These are phyloP conservation scores for Spinibarbus caldwelli DNA, from an alignment of 2,797 vertebrate genomes.

Conservation along the genomic window DNA sequence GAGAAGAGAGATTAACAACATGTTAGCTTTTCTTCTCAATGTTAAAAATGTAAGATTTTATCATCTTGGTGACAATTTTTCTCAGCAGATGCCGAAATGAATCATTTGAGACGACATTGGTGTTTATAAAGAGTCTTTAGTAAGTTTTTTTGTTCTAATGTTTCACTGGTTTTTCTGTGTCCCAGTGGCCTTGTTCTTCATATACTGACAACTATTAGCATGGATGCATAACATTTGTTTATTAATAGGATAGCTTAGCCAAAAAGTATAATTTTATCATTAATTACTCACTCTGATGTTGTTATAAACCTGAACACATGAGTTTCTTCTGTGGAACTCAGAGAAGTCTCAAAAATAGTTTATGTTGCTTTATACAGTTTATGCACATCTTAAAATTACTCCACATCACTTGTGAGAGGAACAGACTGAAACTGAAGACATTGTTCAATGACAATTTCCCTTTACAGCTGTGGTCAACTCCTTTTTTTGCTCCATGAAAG, in stretches of 20 bases:
- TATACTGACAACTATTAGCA: conserved; percentile 6
- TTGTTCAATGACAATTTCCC: not conserved
- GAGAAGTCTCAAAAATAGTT: not conserved
- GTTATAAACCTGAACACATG: not conserved
- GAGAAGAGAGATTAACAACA: not conserved
- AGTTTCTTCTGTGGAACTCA: not conserved
- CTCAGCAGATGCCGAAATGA: not conserved
- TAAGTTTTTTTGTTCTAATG: not conserved
- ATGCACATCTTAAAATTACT: not conserved
- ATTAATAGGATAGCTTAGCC: not conserved
- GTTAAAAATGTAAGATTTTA: not conserved
- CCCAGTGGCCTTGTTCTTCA: too few species aligned
- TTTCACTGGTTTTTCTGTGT: not conserved
- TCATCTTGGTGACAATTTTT: not conserved
- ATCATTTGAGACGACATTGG: not conserved
- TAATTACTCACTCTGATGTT: not conserved
- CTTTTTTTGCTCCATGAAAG: not conserved
- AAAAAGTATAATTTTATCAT: not conserved
- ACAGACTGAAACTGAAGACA: not conserved
- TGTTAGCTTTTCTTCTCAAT: not conserved
- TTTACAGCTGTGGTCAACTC: too few species aligned
- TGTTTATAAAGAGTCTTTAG: not conserved
- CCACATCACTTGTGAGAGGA: not conserved
- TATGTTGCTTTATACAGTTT: not conserved
- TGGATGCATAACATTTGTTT: not conserved